These are phyloP conservation scores for Peromyscus nudipes DNA, from an alignment of 2,797 vertebrate species.

Conservation along the genomic window DNA sequence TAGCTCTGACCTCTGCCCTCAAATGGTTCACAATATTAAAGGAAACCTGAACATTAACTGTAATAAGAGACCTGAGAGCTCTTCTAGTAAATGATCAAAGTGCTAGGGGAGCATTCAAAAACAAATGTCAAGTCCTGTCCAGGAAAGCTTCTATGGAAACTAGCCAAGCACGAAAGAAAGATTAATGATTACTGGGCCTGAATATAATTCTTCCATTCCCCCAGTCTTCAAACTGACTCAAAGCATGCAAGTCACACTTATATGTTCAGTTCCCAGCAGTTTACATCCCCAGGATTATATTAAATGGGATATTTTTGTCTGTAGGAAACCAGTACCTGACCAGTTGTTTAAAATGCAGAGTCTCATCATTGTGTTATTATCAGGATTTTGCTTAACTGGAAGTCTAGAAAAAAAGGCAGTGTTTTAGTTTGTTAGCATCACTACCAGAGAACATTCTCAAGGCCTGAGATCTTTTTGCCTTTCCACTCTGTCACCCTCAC, in stretches of 20 bases:
- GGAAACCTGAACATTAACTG: conserved; percentile 55
- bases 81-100: conserved; percentile 65
- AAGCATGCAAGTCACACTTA: not conserved
- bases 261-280: not conserved
- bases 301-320: not conserved
- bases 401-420: not conserved
- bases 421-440: not conserved
- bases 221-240: not conserved
- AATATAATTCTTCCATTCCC: not conserved
- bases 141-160: conserved; percentile 25
- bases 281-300: not conserved
- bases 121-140: conserved; percentile 26
- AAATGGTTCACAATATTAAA: conserved; percentile 45
- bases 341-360: not conserved
- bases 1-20: not conserved
- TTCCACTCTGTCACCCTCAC: not conserved
- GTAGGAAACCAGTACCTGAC: not conserved
- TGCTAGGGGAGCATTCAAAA: not conserved
- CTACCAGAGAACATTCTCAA: not conserved
- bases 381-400: not conserved
- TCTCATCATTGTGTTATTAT: not conserved
- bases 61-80: conserved; percentile 20
- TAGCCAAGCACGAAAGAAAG: not conserved
- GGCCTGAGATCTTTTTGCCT: not conserved
- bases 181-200: conserved; percentile 62